Base-by-base conservation (phyloP, 1,140 invertebrate species). In the Cyclina sinensis region DNA sequence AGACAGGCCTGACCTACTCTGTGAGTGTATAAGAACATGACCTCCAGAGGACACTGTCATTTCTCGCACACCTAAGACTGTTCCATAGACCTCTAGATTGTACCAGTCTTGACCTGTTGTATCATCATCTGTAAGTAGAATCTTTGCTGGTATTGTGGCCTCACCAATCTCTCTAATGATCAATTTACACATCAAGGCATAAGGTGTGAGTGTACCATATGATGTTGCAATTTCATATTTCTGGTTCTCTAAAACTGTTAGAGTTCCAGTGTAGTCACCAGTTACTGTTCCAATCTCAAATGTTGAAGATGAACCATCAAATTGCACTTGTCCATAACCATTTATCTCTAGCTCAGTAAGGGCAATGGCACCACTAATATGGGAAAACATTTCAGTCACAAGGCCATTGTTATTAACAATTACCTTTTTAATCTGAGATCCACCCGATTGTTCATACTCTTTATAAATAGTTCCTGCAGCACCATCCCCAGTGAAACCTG, bases 401-500 rank as follows among this genome's bases (percentile, higher is more conserved):
- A 51, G 21, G 18, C 65, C 88, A 62, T 84, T 82, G 39, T 94
- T 94, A 76, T 92, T 74, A 11, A 90, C 70, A 39, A 76, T 88
- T 18, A 94, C n/a, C 24, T 82, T 78, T 32, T 89, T 89, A 9
- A 86, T 81, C n/a, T 59, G 81, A 2, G 85, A 76, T 16, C 88
- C 89, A 32, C 93, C 93, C 16, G 90, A 90, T 30, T 91, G 57
- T 18, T 89, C 62, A 27, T 90, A 92, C 27, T 89, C 21, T 35
- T 89, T 57, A 57, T 93, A 93, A 9, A 93, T 82, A 16, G 93
- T 93, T 27, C 93, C 93, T 14, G 91, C 86, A 65, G 92, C 93
- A 30, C 93, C 93, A 62, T 59, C 46, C 2, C 32, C 46, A 21
- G 70, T 86, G 16, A 24, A 65, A 0, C 92, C 92, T 12, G 39